Percentiles rank a stretch among this genome's conserved stretches.
Conservation (phyloP, 2,888 invertebrate species). For the Belgica antarctica region DNA sequence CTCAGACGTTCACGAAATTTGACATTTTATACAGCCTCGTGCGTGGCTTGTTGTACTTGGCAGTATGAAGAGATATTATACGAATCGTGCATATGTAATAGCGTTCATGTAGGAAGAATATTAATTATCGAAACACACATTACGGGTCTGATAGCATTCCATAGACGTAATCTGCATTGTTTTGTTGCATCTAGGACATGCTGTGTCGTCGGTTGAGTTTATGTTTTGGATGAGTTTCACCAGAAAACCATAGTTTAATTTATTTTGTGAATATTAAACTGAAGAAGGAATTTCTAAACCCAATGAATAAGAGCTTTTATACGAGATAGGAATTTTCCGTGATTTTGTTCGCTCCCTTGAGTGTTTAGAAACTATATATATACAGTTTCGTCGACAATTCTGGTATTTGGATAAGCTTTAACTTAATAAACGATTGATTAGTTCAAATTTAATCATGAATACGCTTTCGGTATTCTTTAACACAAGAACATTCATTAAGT, state of each 20-base stretch:
- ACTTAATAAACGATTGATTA: too few relatives aligned
- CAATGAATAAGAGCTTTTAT: background rate
- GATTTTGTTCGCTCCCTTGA: too few relatives aligned
- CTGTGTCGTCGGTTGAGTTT: background rate
- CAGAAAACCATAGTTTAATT: constrained; percentile 34
- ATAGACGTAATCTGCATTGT: constrained; percentile 41
- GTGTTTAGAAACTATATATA: too few relatives aligned
- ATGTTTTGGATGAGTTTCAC: background rate
- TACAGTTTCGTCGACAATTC: too few relatives aligned
- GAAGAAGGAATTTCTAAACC: constrained; percentile 1
- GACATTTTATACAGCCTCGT: background rate
- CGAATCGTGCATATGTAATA: background rate
- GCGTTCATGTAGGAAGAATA: constrained; percentile 30
- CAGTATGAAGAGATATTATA: background rate
- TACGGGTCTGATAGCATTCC: constrained; percentile 35
- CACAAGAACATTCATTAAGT: constrained; percentile 13
- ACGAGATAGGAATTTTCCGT: constrained; percentile 9
- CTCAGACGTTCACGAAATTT: background rate
- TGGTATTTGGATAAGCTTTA: too few relatives aligned
- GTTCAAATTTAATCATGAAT: too few relatives aligned
- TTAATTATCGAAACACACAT: constrained; percentile 42
- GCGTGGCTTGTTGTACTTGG: too few relatives aligned
- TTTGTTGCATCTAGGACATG: constrained; percentile 24
- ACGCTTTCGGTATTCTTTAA: too few relatives aligned
- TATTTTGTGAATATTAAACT: constrained; percentile 14